Evolutionary conservation across 2,888 invertebrate species (phyloP).

Genomic region (Eumacrocentrus americanus): DNA sequence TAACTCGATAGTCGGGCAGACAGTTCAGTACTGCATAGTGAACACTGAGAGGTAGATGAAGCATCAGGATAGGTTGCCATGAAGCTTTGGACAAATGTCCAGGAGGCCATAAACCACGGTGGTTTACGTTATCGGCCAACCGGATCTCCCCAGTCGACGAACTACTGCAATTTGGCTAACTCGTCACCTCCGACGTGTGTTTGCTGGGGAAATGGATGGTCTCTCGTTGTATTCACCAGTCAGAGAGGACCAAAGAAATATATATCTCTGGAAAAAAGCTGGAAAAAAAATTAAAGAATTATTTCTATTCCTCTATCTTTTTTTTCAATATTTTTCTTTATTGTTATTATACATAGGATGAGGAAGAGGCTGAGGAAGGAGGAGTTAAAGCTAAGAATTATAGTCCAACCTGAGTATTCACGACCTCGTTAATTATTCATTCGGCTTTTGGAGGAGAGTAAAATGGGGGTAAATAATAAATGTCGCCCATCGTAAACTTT

Average conservation of each 20-base stretch:
- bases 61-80: neutral
- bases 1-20: slow-evolving; percentile 21
- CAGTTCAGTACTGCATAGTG: neutral
- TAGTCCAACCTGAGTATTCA: slow-evolving; percentile 15
- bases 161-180: slow-evolving; percentile 54
- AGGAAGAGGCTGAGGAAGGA: neutral
- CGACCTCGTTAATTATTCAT: slow-evolving; percentile 29
- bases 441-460: slow-evolving; percentile 23
- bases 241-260: no score
- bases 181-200: slow-evolving; percentile 33
- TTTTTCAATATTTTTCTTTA: slow-evolving; percentile 9
- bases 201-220: slow-evolving; percentile 22
- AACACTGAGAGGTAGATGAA: slow-evolving; percentile 12
- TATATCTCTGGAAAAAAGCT: no score
- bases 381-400: slow-evolving; percentile 17
- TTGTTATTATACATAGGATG: neutral
- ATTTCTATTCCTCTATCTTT: no score
- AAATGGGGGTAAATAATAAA: slow-evolving; percentile 31
- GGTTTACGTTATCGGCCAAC: slow-evolving; percentile 55
- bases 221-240: neutral
- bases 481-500: slow-evolving; percentile 26
- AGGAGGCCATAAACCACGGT: slow-evolving; percentile 55
- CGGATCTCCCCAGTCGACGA: slow-evolving; percentile 53
- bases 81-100: slow-evolving; percentile 41
- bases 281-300: no score